Evolutionary conservation across 2,888 invertebrate genomes (phyloP), one percentile per base, ranked within the genome.

Genomic region (Leptinotarsa rubiginosa): DNA sequence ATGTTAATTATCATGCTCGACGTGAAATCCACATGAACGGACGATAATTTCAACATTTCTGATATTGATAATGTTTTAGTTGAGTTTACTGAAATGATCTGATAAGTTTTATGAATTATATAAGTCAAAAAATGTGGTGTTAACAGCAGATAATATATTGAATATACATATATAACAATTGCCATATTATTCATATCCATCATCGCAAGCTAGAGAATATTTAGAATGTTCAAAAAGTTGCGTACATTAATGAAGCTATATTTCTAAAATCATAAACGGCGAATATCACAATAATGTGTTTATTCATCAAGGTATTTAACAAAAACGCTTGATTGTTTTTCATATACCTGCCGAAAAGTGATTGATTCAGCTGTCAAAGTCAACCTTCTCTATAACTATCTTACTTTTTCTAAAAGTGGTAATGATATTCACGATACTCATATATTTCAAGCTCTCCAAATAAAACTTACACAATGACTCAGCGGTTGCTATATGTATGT

Each of bases 351-450:
- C 31, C 12, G 41, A 62, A 65, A 70, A 66, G 59, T 70, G 70
- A 74, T 74, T 74, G 74, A 74, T 74, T 74, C 70, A 65, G 54
- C 47, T 74, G 70, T 74, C 65, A 70, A 67, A 31, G 10, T 25
- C 62, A 62, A 62, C 31, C 62, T 7, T 41, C 41, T 4, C 62
- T 62, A 4, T 2, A 25, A 59, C 15, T 59, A 25, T 25, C 4
- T 59, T 15, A 5, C 2, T 25, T 22, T 31, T 59, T 59, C 4
- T 10, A 25, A 25, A 59, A 22, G 15, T 12, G 5, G 15, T 59
- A 7, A 5, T 5, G 59, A 16, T 22, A 59, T 4, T 59, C 13
- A 41, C 10, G 41, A 12, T 12, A 10, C 41, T 41, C 41, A 41
- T 41, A 41, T 10, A 41, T 12, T 31, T 41, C 41, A 2, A 41